These are phyloP conservation scores for Benthosema pterotum DNA, from an alignment of 2,797 vertebrate species.

Conservation along the genomic window DNA sequence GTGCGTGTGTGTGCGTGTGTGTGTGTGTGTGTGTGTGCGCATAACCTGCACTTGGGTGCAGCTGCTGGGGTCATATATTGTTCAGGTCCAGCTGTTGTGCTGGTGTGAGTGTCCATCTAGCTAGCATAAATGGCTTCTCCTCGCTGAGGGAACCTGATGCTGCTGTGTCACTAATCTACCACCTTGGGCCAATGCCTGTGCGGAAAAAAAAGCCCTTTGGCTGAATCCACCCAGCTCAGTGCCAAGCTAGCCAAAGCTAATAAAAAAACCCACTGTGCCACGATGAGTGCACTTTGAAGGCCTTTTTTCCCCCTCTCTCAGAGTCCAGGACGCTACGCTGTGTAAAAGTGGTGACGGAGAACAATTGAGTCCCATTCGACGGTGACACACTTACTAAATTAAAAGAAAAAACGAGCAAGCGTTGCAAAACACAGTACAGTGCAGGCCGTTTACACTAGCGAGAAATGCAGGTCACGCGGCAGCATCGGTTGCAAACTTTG, in stretches of 20 bases:
- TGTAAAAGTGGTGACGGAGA: conserved; percentile 30
- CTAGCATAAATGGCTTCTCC: conserved; percentile 18
- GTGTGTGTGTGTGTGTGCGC: too few species aligned
- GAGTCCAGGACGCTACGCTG: conserved; percentile 4
- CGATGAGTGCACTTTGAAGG: conserved; percentile 30
- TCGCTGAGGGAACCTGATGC: conserved; percentile 16
- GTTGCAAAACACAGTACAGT: conserved; percentile 35
- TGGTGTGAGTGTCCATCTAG: background rate
- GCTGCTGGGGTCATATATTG: too few species aligned
- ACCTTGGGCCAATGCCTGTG: conserved; percentile 35
- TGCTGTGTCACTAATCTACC: conserved; percentile 38
- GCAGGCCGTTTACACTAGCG: background rate
- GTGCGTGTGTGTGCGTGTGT: too few species aligned
- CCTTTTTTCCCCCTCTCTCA: background rate
- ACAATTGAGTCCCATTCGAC: conserved; percentile 24
- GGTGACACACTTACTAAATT: conserved; percentile 26
- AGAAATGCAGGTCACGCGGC: conserved; percentile 20
- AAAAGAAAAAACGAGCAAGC: conserved; percentile 32
- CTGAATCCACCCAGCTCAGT: conserved; percentile 30
- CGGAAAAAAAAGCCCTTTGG: conserved; percentile 33
- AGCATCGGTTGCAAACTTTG: conserved; percentile 15
- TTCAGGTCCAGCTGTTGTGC: conserved; percentile 6
- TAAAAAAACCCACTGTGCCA: conserved; percentile 48
- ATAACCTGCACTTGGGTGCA: too few species aligned
- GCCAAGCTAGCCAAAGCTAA: conserved; percentile 39